Evolutionary conservation across 2,797 vertebrate genomes (phyloP).

Genomic region (Peromyscus aztecus): DNA sequence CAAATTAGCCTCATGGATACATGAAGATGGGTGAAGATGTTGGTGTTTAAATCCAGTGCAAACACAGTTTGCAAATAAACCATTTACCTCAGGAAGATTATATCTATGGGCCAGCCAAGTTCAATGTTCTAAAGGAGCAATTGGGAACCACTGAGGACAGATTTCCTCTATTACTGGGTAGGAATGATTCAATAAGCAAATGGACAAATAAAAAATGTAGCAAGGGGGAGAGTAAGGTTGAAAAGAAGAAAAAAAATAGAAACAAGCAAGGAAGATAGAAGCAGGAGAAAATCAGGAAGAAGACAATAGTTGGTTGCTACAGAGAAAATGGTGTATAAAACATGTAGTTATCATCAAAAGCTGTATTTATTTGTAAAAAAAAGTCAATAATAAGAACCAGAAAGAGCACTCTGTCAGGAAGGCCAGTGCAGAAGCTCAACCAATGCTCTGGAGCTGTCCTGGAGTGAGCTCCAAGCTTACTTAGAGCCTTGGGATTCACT

Average conservation of each 20-base stretch:
- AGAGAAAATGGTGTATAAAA: neutral
- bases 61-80: neutral
- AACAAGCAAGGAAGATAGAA: accelerated
- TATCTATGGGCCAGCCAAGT: neutral
- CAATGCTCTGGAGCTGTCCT: neutral
- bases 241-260: too few relatives aligned
- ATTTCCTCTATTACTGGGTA: neutral
- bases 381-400: neutral
- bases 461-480: neutral
- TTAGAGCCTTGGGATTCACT: neutral
- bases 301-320: neutral
- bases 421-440: neutral
- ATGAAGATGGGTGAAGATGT: neutral
- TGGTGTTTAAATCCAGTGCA: neutral
- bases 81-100: neutral
- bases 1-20: neutral
- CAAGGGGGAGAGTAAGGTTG: too few relatives aligned
- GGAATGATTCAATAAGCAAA: neutral
- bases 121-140: neutral
- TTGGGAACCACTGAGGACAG: accelerated
- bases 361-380: neutral
- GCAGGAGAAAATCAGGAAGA: too few relatives aligned
- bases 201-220: neutral
- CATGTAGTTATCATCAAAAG: neutral
- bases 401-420: neutral